A percentile compares a stretch with the other conserved stretches of the same genome.
phyloP scores from a whole-genome alignment of 2,797 vertebrate species.

The Xyrichtys novacula region DNA sequence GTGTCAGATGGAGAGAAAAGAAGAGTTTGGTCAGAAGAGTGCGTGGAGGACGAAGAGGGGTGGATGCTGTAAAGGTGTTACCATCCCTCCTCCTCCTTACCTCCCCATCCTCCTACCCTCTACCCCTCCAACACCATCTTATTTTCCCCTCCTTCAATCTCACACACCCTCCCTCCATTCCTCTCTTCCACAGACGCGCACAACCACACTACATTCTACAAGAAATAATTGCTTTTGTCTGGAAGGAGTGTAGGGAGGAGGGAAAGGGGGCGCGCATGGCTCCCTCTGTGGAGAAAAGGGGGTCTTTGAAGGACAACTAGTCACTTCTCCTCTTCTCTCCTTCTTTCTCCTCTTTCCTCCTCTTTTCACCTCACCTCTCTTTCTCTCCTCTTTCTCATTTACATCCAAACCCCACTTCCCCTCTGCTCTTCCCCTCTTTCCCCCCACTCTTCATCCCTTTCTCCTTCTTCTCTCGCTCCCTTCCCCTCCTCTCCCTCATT shows the following conservation, averaged over 20 bases:
- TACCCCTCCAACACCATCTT: conserved; percentile 80
- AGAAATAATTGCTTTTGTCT: conserved; percentile 99
- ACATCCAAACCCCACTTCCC: conserved; percentile 30
- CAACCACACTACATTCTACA: conserved; percentile 88
- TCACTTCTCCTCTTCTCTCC: conserved; percentile 77
- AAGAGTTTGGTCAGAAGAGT: conserved; percentile 67
- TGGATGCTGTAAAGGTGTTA: conserved; percentile 79
- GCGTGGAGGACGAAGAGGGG: conserved; percentile 67
- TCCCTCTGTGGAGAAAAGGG: conserved; percentile 83
- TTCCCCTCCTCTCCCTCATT: conserved; percentile 44
- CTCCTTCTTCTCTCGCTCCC: not conserved
- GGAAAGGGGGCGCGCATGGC: conserved; percentile 82
- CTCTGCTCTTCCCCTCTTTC: conserved; percentile 32
- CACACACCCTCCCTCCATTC: conserved; percentile 83
- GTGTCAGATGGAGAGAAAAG: conserved; percentile 63
- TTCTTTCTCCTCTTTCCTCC: conserved; percentile 50
- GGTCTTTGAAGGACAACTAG: conserved; percentile 88
- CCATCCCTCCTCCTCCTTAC: conserved; percentile 58
- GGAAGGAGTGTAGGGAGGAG: conserved; percentile 89
- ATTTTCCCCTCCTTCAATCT: conserved; percentile 84
- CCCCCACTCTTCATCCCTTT: conserved; percentile 30
- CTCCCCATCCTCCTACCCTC: conserved; percentile 58
- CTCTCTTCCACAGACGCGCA: conserved; percentile 84
- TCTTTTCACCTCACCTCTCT: conserved; percentile 31
- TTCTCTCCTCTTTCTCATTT: conserved; percentile 14